Conservation (phyloP, 2,113 vertebrate species). For the Pheucticus melanocephalus region DNA sequence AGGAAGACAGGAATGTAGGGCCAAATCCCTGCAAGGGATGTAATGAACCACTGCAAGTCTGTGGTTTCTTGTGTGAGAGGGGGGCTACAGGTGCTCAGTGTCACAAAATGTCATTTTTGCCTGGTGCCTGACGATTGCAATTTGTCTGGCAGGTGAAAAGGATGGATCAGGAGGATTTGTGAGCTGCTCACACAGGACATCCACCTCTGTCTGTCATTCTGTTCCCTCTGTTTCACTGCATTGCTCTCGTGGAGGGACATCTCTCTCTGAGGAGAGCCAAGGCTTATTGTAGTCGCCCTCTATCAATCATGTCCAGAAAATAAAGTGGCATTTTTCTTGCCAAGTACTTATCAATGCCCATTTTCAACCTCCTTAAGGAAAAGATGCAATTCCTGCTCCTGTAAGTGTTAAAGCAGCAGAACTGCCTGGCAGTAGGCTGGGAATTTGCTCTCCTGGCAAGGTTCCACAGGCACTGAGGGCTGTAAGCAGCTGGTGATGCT, state of each 20-base stretch:
- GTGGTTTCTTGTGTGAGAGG: not conserved
- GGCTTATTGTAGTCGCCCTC: not conserved
- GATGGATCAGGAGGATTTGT: not conserved
- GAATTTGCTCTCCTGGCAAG: not conserved
- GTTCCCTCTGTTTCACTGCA: not conserved
- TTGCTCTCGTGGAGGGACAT: not conserved
- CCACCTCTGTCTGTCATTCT: not conserved
- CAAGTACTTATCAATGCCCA: not conserved
- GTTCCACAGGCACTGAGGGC: not conserved
- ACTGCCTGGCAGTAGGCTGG: not conserved
- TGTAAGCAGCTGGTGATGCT: not conserved
- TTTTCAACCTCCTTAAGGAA: not conserved
- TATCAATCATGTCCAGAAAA: not conserved
- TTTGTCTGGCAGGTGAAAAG: not conserved
- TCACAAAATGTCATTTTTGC: not conserved
- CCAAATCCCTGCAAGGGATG: not conserved
- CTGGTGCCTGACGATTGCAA: not conserved
- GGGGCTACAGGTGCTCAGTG: not conserved
- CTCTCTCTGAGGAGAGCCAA: not conserved
- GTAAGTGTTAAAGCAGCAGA: not conserved
- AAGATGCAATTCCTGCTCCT: not conserved
- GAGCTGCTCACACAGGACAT: not conserved
- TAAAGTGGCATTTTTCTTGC: not conserved
- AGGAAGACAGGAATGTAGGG: not conserved
- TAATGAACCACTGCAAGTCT: accelerated